phyloP scores from a whole-genome alignment of 2,797 vertebrate species.

The Lepus oiostolus region DNA sequence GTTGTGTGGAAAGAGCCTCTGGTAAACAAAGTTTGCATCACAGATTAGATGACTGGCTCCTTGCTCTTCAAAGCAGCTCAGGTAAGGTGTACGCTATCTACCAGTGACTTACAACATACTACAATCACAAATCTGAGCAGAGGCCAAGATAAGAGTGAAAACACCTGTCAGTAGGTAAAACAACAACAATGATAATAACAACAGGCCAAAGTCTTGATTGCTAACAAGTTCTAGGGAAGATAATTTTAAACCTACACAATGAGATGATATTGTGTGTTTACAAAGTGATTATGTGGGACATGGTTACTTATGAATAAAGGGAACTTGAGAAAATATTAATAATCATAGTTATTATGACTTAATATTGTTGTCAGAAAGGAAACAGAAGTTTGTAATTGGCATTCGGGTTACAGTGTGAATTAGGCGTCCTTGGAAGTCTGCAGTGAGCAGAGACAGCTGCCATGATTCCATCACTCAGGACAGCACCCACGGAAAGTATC shows the following conservation, averaged over 20 bases:
- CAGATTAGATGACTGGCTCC: conserved; percentile 12
- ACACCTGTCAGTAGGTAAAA: background rate
- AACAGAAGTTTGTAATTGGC: conserved; percentile 37
- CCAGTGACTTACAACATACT: background rate
- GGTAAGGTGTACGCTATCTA: background rate
- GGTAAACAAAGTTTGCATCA: conserved; percentile 77
- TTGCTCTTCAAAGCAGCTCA: conserved; percentile 3
- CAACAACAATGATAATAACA: too few species aligned
- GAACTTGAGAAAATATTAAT: conserved; percentile 35
- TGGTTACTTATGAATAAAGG: background rate
- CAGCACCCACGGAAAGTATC: background rate
- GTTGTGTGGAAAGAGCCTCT: background rate
- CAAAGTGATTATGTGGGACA: background rate
- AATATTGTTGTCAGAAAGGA: background rate
- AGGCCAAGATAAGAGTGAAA: conserved; percentile 31
- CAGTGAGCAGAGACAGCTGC: background rate
- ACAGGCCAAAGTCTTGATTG: background rate
- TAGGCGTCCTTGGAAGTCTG: background rate
- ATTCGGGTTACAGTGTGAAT: background rate
- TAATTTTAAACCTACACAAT: background rate
- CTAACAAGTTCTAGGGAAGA: conserved; percentile 25
- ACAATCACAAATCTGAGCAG: background rate
- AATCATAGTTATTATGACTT: background rate
- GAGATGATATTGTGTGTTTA: conserved; percentile 49
- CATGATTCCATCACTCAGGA: background rate